Conservation (phyloP, 2,888 invertebrate genomes). For the Melieria omissa region DNA sequence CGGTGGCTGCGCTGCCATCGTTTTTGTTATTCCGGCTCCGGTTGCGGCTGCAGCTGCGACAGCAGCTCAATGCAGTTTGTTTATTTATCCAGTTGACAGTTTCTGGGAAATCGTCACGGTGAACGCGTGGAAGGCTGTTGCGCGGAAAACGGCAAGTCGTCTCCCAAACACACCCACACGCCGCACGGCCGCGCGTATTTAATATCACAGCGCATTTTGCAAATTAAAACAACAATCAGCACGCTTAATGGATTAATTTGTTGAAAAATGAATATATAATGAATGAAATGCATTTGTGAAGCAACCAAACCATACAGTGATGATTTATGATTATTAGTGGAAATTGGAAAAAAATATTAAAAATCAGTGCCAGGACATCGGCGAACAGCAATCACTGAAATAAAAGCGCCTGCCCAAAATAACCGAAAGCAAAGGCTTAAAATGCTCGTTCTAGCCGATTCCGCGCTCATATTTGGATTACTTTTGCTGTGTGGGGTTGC, state of each 20-base stretch:
- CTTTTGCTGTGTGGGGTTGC: conserved; percentile 54
- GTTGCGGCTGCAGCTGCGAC: conserved; percentile 24
- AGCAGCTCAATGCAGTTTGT: conserved; percentile 43
- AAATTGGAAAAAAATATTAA: conserved; percentile 9
- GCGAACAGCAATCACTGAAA: not conserved
- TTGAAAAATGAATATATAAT: too few relatives aligned
- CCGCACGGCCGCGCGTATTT: not conserved
- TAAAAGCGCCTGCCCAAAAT: not conserved
- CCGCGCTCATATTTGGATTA: conserved; percentile 60
- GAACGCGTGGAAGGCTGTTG: conserved; percentile 52
- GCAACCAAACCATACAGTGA: too few relatives aligned
- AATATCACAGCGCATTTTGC: too few relatives aligned
- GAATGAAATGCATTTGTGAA: too few relatives aligned
- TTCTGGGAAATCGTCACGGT: conserved; percentile 64
- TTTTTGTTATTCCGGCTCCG: conserved; percentile 28
- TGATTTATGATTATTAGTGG: not conserved
- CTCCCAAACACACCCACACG: conserved; percentile 3
- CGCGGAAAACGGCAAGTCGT: conserved; percentile 14
- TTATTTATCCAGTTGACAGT: conserved; percentile 64
- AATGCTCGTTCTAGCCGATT: conserved; percentile 34
- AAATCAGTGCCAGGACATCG: not conserved
- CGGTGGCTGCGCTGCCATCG: not conserved
- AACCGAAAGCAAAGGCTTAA: not conserved
- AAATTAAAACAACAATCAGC: too few relatives aligned
- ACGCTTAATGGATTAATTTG: too few relatives aligned